Base-by-base conservation (phyloP, 2,797 vertebrate species). In the Phylloscopus collybita region DNA sequence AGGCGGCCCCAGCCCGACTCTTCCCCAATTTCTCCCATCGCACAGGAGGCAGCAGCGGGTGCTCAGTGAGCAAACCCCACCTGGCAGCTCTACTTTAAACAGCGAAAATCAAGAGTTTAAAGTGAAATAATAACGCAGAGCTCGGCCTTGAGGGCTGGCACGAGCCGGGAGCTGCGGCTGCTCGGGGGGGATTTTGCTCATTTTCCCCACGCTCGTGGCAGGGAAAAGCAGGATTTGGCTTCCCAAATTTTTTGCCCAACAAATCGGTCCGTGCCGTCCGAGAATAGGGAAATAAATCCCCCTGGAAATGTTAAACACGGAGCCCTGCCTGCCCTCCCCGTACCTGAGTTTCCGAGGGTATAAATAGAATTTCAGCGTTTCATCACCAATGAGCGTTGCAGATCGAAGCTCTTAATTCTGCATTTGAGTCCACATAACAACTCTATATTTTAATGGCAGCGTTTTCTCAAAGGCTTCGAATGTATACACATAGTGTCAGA, bases 401-500 rank as follows among this genome's bases (percentile, higher is more conserved):
- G 83, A 49, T 40, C 57, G 65, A 65, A 60, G 61, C 93, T 9
- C 64, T 92, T 30, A 20, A 12, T 53, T 45, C 92, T 13, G 72
- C 73, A 1, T 3, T 30, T 12, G 32, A 22, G 11, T 69, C 78
- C 54, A 11, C 67, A 20, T 2, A 10, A 8, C 62, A 86, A 47
- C 29, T 9, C 44, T 1, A 0, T 30, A 17, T 65, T 29, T 81
- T 56, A 50, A 9, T 6, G 84, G 96, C 95, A 96, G 90, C 93
- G 3, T 94, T 96, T 95, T 92, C 92, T 80, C 65, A 47, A 72
- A 40, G 83, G 73, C 36, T 91, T 71, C 71, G 3, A 34, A 10
- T 80, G 60, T 88, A 66, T 64, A 87, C 74, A 49, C 80, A 66
- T 92, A 44, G 66, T 80, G 93, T 97, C 97, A 93, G 95, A 95